These are phyloP conservation scores for Pinctada fucata DNA, from an alignment of 2,888 invertebrate genomes.

Conservation along the genomic window DNA sequence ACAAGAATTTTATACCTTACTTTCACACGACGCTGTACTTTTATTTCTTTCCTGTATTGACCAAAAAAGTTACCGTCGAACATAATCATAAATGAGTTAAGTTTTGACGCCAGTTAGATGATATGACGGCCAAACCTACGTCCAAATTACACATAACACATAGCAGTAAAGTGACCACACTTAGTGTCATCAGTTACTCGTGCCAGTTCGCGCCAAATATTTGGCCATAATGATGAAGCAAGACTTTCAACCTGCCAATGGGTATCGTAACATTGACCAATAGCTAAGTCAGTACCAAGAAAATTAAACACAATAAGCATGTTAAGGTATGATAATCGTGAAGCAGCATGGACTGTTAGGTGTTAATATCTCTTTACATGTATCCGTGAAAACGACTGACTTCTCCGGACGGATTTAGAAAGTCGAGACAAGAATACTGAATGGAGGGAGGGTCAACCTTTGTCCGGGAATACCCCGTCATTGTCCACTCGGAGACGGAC, in stretches of 20 bases:
- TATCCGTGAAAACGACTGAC: background rate
- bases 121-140: too few species aligned
- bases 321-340: too few species aligned
- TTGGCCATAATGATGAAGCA: background rate
- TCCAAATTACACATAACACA: too few species aligned
- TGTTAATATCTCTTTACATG: constrained; percentile 17
- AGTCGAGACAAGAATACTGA: constrained; percentile 8
- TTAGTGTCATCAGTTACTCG: background rate
- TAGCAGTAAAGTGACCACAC: background rate
- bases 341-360: constrained; percentile 1
- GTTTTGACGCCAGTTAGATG: too few species aligned
- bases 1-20: too few species aligned
- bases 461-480: constrained; percentile 17
- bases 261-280: too few species aligned
- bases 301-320: too few species aligned
- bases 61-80: too few species aligned
- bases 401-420: background rate
- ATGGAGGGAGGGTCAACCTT: constrained; percentile 13
- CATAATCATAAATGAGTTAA: too few species aligned
- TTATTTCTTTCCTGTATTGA: too few species aligned
- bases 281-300: too few species aligned
- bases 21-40: too few species aligned
- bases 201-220: background rate
- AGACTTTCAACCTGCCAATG: background rate
- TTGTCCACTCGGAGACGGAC: constrained; percentile 21